Evolutionary conservation across 2,888 invertebrate genomes (phyloP).

Genomic region (Macrosoma leucophasiata): DNA sequence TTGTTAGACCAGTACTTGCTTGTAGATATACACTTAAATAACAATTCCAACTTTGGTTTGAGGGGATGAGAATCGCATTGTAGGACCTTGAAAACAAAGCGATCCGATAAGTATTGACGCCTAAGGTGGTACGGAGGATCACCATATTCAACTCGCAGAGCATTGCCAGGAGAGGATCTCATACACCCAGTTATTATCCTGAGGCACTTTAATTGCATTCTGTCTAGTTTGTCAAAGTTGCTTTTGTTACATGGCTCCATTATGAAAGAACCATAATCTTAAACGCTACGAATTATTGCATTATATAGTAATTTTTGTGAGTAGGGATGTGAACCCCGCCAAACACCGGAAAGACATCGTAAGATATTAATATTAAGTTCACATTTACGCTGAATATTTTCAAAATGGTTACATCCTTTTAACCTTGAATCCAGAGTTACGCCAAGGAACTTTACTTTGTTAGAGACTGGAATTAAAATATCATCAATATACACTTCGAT

Average conservation of each 20-base stretch:
- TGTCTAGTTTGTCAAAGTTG: not conserved
- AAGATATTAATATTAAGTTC: constrained; percentile 1
- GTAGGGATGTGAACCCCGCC: no score
- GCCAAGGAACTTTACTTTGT: no score
- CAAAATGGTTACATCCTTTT: not conserved
- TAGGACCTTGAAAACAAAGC: no score
- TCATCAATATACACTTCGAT: no score
- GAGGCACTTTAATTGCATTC: constrained; percentile 1
- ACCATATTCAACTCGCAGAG: no score
- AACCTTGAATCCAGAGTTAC: no score
- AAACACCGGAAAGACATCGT: not conserved
- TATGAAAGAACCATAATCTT: constrained; percentile 1
- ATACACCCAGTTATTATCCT: no score
- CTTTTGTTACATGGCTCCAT: constrained; percentile 1
- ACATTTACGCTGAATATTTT: not conserved
- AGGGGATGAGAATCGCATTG: no score
- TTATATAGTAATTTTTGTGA: constrained; percentile 4
- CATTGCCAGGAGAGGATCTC: no score
- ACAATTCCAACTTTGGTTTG: constrained; percentile 1
- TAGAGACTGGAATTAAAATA: no score
- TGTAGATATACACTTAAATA: not conserved
- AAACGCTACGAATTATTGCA: constrained; percentile 1
- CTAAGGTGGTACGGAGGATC: no score
- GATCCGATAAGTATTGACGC: no score
- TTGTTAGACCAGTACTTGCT: not conserved